Conservation (phyloP, 2,113 vertebrate species). For the Butorides virescens region DNA sequence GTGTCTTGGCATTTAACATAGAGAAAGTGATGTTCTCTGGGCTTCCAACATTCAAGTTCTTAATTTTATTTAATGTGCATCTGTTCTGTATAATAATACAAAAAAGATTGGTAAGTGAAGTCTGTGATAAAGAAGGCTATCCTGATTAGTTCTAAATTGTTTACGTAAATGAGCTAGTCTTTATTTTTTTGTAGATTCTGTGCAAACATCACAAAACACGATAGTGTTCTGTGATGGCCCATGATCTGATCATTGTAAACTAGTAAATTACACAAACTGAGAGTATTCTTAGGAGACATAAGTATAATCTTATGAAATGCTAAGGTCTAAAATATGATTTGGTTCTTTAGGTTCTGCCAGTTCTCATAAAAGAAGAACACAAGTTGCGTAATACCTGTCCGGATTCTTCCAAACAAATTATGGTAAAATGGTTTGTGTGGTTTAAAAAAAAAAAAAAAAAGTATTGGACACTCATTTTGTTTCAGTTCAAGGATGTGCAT, state of each 20-base stretch:
- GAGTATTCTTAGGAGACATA: background rate
- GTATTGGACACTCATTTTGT: background rate
- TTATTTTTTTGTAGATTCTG: background rate
- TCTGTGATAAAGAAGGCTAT: background rate
- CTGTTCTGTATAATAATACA: background rate
- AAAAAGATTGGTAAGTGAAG: background rate
- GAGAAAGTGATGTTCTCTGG: background rate
- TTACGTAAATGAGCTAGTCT: background rate
- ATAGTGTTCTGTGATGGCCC: background rate
- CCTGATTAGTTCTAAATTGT: background rate
- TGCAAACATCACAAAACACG: background rate
- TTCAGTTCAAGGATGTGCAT: background rate
- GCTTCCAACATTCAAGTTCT: background rate
- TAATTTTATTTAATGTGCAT: background rate
- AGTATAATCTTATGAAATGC: background rate
- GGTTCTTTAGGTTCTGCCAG: slow-evolving; percentile 58
- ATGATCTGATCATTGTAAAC: background rate
- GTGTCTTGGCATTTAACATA: background rate
- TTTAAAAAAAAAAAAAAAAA: background rate
- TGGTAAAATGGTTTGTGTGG: slow-evolving; percentile 49
- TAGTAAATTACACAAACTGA: background rate
- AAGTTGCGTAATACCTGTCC: slow-evolving; percentile 63
- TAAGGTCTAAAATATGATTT: background rate
- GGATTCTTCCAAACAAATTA: slow-evolving; percentile 71
- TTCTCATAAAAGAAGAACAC: slow-evolving; percentile 74